A percentile compares a stretch with the other conserved stretches of the same genome.
Conservation (phyloP, 1,140 invertebrate genomes). For the Mylabris phalerata region DNA sequence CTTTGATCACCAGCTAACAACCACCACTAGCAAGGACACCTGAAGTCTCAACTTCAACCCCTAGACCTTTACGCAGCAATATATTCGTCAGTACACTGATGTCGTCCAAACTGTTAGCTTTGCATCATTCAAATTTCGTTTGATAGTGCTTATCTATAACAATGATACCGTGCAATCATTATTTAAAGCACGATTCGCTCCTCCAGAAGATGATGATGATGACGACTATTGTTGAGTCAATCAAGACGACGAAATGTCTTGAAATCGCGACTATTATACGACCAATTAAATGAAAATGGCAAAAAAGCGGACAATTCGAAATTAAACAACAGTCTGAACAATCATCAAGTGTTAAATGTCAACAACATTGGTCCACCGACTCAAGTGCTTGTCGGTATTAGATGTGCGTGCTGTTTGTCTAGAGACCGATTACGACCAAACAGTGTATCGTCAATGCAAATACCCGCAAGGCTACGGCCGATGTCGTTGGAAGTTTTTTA, state of each 20-base stretch:
- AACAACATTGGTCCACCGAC: no score
- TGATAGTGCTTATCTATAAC: neutral
- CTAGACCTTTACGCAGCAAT: neutral
- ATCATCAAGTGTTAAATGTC: no score
- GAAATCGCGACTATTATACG: no score
- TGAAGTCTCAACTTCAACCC: neutral
- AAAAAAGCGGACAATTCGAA: no score
- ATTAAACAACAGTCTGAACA: no score
- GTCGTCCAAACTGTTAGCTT: constrained; percentile 16
- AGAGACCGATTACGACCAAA: no score
- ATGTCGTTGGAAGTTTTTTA: neutral
- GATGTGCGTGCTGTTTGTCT: no score
- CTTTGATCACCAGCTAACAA: constrained; percentile 2
- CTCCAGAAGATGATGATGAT: constrained; percentile 16
- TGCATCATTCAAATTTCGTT: constrained; percentile 13
- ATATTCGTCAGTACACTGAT: neutral
- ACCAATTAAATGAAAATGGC: no score
- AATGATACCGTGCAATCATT: neutral
- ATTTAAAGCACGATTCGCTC: neutral
- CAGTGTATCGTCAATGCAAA: no score
- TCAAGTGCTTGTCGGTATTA: no score
- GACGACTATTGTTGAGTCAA: constrained; percentile 22
- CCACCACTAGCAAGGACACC: constrained; percentile 5
- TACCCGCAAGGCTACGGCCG: no score
- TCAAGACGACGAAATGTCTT: constrained; percentile 5